Percentiles rank a stretch among this genome's conserved stretches.
These are phyloP conservation scores for Scaptomyza polygonia DNA, from an alignment of 2,888 invertebrate species.

Conservation along the genomic window DNA sequence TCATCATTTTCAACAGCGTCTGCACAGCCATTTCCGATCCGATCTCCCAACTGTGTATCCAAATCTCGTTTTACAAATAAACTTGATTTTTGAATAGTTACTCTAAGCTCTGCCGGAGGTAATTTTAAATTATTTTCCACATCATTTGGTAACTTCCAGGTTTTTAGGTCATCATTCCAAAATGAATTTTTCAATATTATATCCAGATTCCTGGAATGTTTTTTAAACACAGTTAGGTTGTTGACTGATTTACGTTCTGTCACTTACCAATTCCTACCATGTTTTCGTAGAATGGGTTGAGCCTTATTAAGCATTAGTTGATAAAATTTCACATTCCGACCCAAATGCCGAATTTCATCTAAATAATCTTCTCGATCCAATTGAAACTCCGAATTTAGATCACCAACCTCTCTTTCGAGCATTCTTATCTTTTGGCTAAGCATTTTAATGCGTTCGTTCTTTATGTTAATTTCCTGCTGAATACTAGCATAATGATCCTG, in stretches of 20 bases:
- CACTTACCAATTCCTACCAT: constrained; percentile 89
- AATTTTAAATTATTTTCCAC: constrained; percentile 88
- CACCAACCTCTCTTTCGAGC: constrained; percentile 89
- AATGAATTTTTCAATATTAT: constrained; percentile 87
- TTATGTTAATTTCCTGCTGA: constrained; percentile 90
- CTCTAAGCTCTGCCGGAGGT: constrained; percentile 86
- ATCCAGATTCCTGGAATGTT: constrained; percentile 87
- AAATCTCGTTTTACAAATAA: constrained; percentile 5
- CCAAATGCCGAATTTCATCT: constrained; percentile 91
- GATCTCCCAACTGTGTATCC: neutral
- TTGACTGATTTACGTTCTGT: neutral
- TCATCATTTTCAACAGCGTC: constrained; percentile 18
- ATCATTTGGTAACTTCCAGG: constrained; percentile 90
- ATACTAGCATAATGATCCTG: constrained; percentile 91
- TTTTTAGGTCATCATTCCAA: constrained; percentile 91
- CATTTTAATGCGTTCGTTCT: constrained; percentile 88
- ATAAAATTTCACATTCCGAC: constrained; percentile 88
- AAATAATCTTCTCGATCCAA: constrained; percentile 92
- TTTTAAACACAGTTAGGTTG: neutral
- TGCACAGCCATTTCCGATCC: neutral
- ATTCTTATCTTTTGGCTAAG: constrained; percentile 88
- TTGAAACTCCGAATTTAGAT: constrained; percentile 93
- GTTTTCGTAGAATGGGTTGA: constrained; percentile 88
- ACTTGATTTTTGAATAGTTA: constrained; percentile 18
- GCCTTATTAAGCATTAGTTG: constrained; percentile 88